Evolutionary conservation across 2,888 invertebrate species (phyloP).

Genomic region (Aelia acuminata): DNA sequence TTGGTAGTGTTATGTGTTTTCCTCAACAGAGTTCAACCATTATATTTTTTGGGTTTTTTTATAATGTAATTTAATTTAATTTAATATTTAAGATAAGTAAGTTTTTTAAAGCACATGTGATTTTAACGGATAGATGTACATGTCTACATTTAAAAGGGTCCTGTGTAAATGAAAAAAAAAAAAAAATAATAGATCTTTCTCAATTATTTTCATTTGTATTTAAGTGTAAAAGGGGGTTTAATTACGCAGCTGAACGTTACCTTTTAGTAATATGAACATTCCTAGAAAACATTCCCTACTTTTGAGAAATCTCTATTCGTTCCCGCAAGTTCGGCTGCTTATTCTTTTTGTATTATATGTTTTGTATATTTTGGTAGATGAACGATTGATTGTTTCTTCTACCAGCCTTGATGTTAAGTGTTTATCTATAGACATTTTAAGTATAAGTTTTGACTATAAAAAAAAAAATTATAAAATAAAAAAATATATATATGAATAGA

Average conservation of each 20-base stretch:
- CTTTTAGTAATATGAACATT: slow-evolving; percentile 26
- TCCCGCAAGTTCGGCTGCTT: slow-evolving; percentile 47
- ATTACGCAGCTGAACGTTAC: background rate
- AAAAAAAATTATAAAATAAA: background rate
- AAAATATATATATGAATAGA: background rate
- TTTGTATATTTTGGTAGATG: slow-evolving; percentile 56
- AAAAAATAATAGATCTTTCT: background rate
- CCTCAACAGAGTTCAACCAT: background rate
- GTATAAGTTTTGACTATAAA: slow-evolving; percentile 10
- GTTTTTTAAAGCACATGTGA: slow-evolving; percentile 34
- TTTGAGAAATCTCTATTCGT: slow-evolving; percentile 13
- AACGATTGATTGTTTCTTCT: slow-evolving; percentile 8
- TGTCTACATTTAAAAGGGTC: slow-evolving; percentile 44
- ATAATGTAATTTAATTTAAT: slow-evolving; percentile 21
- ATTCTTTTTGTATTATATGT: slow-evolving; percentile 53
- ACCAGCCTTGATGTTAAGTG: slow-evolving; percentile 27
- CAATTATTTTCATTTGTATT: slow-evolving; percentile 18
- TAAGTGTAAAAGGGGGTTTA: background rate
- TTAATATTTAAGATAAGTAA: slow-evolving; percentile 41
- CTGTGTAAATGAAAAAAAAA: slow-evolving; percentile 34
- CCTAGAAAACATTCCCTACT: slow-evolving; percentile 19
- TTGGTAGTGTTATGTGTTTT: slow-evolving; percentile 22
- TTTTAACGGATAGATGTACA: slow-evolving; percentile 39
- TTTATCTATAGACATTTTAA: slow-evolving; percentile 15
- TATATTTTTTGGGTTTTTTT: background rate